Evolutionary conservation across 2,113 vertebrate species (phyloP).

Genomic region (Pao palembangensis): DNA sequence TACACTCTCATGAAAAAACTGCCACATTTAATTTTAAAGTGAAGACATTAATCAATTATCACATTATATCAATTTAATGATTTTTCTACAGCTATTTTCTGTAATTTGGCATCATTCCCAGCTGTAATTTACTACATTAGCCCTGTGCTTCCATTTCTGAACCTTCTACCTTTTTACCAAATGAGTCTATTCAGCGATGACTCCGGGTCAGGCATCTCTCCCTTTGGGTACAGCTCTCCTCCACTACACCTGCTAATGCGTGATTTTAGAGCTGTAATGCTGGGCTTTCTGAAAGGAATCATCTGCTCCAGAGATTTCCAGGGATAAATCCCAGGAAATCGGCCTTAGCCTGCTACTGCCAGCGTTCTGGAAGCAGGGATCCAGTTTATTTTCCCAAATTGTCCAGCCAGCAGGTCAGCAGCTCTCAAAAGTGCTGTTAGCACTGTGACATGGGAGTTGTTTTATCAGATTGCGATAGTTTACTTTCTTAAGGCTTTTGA

Average conservation of each 20-base stretch:
- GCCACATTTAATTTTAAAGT: conserved; percentile 36
- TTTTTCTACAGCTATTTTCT: conserved; percentile 41
- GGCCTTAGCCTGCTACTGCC: background rate
- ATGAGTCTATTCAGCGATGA: background rate
- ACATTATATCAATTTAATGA: conserved; percentile 45
- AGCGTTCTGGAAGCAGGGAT: conserved; percentile 20
- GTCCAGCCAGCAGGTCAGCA: conserved; percentile 41
- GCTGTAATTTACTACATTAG: conserved; percentile 35
- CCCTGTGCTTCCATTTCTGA: conserved; percentile 18
- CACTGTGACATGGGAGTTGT: conserved; percentile 35
- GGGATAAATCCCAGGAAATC: background rate
- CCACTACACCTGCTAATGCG: background rate
- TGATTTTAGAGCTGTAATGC: conserved; percentile 2
- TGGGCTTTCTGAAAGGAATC: background rate
- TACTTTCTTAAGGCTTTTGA: conserved; percentile 41
- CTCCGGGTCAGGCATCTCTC: conserved; percentile 15
- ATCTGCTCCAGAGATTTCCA: background rate
- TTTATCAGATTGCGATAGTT: conserved; percentile 42
- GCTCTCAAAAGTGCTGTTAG: conserved; percentile 47
- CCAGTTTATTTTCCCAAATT: conserved; percentile 46
- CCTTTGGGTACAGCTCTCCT: conserved; percentile 6
- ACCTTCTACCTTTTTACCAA: conserved; percentile 13
- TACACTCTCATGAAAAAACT: conserved; percentile 3
- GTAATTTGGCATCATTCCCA: conserved; percentile 37
- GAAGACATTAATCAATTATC: conserved; percentile 36